Evolutionary conservation across 2,113 vertebrate species (phyloP), one percentile per base, ranked within the genome.

Genomic region (Ciconia stormi): DNA sequence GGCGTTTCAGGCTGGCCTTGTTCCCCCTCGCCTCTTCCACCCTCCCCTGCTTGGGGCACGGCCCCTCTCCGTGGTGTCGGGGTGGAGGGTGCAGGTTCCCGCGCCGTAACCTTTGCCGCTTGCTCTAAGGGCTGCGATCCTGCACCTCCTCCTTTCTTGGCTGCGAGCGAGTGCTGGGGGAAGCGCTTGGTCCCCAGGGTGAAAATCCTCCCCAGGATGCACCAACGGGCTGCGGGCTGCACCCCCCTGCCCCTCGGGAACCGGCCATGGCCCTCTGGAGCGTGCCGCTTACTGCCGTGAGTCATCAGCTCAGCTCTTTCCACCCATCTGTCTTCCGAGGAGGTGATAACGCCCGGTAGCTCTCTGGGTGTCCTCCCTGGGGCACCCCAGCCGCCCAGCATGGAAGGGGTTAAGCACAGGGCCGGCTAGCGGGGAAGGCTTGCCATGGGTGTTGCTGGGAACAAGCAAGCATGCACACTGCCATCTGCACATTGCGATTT

Each of bases 401-500:
- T 3, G 3, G 82, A 6, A 91, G 30, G 87, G 81, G 89, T 96
- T 96, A 92, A 92, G 61, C 8, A 7, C 9, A 56, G 10, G 11
- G 32, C 29, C 12, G 5, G 18, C 9, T 4, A 32, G 59, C 13
- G 7, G 66, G 56, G 58, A 49, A 65, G 42, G 38, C 20, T 73
- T 49, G 62, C 72, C 42, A 62, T 71, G 92, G 94, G 82, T 92
- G 96, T 53, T 85, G 73, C 93, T 96, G 90, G 80, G 78, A 91
- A 52, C 15, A 0, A 34, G 76, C 49, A 7, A 38, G 16, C 4
- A 1, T 30, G 76, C 40, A 4, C 7, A 32, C 77, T 86, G 92
- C 79, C 87, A 62, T 95, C 89, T 25, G 93, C 96, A 82, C 89
- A 82, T 82, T 93, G 56, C 42, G 47, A 90, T 96, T 94, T 7